Base-by-base conservation (phyloP, 2,888 invertebrate genomes). In the Scaeva pyrastri region DNA sequence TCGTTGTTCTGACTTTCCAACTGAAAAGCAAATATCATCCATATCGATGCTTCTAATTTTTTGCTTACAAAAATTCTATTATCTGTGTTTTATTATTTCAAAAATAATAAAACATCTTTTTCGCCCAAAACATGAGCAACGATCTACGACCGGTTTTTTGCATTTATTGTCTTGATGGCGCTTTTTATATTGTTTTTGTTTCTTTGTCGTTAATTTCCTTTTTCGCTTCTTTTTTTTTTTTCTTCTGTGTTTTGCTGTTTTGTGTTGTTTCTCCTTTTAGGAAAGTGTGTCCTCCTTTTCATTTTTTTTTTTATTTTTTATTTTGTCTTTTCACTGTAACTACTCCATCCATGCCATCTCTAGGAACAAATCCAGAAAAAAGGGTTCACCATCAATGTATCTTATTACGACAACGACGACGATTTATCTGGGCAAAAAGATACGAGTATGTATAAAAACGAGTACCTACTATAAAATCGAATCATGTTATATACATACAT, bases 181-280 rank as follows among this genome's bases (percentile, higher is more conserved):
- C 64, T 45, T 31, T 43, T 68, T 55, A 62, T 79, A 62, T 79
- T 62, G 41, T 55, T 56, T n/a, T 73, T 36, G 19, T 68, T 68
- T 60, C 52, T 19, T 68, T 82, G 52, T 84, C 74, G 71, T 75
- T 82, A 68, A 72, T 80, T 85, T 80, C 41, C 71, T 75, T 58
- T 58, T 64, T 52, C 23, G 8, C 1, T 41, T 66, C 41, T 10
- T 16, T 70, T 64, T 31, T 60, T 68, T 43, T 78, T 68, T 23
- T 36, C 55, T 2, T 19, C 31, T n/a, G n/a, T n/a, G n/a, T n/a
- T 21, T 23, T 45, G 21, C 56, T 23, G 14, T 71, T n/a, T n/a
- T 75, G 26, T 71, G 41, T 71, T 62, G 62, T 62, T 52, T 56
- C 16, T 70, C 48, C 70, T 64, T 78, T 74, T 74, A 62, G 39